Conservation (phyloP, 1,140 invertebrate genomes). For the Linepithema humile region DNA sequence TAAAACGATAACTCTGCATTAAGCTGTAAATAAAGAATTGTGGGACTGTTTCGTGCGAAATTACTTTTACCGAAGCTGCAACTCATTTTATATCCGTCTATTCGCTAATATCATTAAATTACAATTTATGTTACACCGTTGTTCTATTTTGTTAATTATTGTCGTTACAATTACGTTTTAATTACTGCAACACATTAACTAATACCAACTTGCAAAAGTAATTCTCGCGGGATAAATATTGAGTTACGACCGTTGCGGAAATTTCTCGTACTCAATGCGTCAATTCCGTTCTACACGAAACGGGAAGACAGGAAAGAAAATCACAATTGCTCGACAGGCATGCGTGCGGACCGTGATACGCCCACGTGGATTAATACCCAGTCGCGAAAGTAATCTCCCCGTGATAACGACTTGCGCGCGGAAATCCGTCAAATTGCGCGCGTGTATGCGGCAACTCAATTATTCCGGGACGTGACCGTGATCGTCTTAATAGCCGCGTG, state of each 20-base stretch:
- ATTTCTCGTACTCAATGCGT: background rate
- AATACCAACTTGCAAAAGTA: background rate
- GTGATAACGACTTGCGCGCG: conserved; percentile 5
- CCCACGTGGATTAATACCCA: conserved; percentile 7
- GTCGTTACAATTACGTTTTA: too few species aligned
- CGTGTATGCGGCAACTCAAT: background rate
- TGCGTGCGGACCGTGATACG: background rate
- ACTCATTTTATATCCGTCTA: background rate
- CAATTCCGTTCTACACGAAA: background rate
- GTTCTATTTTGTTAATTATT: too few species aligned
- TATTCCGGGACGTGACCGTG: conserved; percentile 36
- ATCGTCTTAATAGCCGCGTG: conserved; percentile 37
- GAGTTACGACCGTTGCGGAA: background rate
- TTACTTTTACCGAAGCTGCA: background rate
- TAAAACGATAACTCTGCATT: background rate
- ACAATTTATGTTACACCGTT: background rate
- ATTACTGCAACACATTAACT: background rate
- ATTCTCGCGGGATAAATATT: background rate
- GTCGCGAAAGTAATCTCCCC: conserved; percentile 24
- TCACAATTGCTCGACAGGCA: background rate
- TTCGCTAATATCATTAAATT: background rate
- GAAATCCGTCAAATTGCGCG: conserved; percentile 10
- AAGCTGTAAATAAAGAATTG: background rate
- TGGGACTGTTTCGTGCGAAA: background rate
- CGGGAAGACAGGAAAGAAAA: background rate